Evolutionary conservation across 64 coral and sea anemone genomes (phyloP), one percentile per base, ranked within the genome.

Genomic region (Astreopora myriophthalma): DNA sequence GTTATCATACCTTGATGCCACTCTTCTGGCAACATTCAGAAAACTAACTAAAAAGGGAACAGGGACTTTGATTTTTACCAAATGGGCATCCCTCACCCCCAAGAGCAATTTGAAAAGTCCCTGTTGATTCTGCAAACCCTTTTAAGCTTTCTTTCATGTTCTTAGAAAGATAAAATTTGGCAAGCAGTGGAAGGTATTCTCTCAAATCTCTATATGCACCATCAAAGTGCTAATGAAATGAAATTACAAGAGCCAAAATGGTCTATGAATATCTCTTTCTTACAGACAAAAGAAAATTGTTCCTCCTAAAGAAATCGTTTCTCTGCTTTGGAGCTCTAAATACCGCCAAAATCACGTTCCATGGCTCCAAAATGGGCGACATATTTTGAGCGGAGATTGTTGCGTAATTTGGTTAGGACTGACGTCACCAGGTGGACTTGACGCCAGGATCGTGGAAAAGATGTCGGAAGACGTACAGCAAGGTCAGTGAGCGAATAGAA

Each of bases 31-130:
- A 44, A 67, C 48, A 67, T 96, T 96, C 20, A 88, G 51, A 49
- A 96, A 92, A 84, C 89, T 96, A 12, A 92, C 88, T 85, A 96
- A 88, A 26, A 91, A 96, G n/a, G 31, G 94, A 92, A 64, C 89
- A 88, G n/a, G 89, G 65, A 57, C 73, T 88, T 32, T 96, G 83
- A 79, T 92, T 68, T 57, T 96, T 92, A 28, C 85, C 94, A 87
- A 95, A 95, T 78, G 80, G 93, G 49, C 87, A 90, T 60, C 93
- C 73, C 77, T 95, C 93, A 62, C 94, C 94, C 48, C 94, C 94
- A 84, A 87, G 68, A 48, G 83, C 89, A 85, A 96, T 85, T 55
- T 85, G 91, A 87, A 92, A 96, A 88, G 84, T 96, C 13, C 94
- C 94, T 75, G 91, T 90, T 14, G 89, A 81, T 80, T 92, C 89